A percentile compares a stretch with the other conserved stretches of the same genome.
Evolutionary conservation across 1,140 invertebrate genomes (phyloP).

Genomic region (Drosophila burlai): DNA sequence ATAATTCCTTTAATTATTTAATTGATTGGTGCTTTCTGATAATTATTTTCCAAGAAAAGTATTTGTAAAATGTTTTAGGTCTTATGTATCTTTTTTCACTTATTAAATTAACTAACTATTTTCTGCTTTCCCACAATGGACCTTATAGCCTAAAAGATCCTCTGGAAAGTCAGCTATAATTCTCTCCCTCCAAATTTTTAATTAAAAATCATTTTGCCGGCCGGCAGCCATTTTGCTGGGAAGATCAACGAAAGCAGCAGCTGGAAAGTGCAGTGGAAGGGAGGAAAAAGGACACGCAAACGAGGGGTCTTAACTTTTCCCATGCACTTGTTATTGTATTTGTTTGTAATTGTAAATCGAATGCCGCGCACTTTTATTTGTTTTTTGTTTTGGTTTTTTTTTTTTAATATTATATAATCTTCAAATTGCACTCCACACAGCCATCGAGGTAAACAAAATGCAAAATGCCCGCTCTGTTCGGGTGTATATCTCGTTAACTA

Average conservation of each 20-base stretch:
- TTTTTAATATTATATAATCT: constrained; percentile 49
- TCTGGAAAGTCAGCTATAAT: neutral
- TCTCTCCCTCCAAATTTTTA: neutral
- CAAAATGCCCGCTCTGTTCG: constrained; percentile 41
- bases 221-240: constrained; percentile 44
- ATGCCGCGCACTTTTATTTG: constrained; percentile 66
- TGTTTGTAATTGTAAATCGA: constrained; percentile 70
- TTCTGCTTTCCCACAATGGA: too few relatives aligned
- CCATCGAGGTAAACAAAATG: constrained; percentile 59
- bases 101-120: neutral
- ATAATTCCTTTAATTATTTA: too few relatives aligned
- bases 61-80: neutral
- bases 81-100: neutral
- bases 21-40: neutral
- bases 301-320: constrained; percentile 50
- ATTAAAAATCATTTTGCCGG: constrained; percentile 33
- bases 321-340: constrained; percentile 54
- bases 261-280: neutral
- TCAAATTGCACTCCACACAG: constrained; percentile 57
- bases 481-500: constrained; percentile 18
- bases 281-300: constrained; percentile 26
- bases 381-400: constrained; percentile 7
- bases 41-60: neutral
- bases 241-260: constrained; percentile 28
- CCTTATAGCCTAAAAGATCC: too few relatives aligned